Evolutionary conservation across 1,140 invertebrate species (phyloP), one percentile per base, ranked within the genome.

Genomic region (Paraescarpia echinospica): DNA sequence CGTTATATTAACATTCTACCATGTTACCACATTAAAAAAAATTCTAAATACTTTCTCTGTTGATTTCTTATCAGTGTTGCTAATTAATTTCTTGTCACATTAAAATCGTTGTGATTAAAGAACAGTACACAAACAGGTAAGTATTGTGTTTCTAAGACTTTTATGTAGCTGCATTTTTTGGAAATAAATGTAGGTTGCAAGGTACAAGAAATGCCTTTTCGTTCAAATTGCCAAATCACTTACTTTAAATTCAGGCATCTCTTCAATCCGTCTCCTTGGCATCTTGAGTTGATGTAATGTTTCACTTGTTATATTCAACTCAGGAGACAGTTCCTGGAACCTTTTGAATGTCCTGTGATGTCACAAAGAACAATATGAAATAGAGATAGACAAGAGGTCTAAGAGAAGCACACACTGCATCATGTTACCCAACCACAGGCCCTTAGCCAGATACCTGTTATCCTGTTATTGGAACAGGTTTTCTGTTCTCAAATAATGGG

Each of bases 221-320:
- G 59, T 77, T 77, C 2, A 77, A 77, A 77, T 27, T 18, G 27
- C 59, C 4, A 77, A 77, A 12, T 41, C 12, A 18, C 59, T 31
- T 77, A 77, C 59, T 77, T 59, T 91, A 59, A 91, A 91, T 59
- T 91, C 91, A 14, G 91, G 91, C 91, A 91, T 91, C 6, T 91
- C 48, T 48, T 91, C 91, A 33, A 91, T 91, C 2, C 91, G 34
- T 35, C 27, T 35, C 33, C n/a, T 33, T 48, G 91, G 41, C 33
- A 91, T 35, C 91, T 91, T 91, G 9, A 77, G 59, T 5, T 77
- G 59, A 77, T 77, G 59, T 77, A 77, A 77, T 77, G 59, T 77
- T 77, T 77, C 2, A 31, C 59, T 77, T 77, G 59, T 77, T 77
- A 77, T 77, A 77, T 77, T 77, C 59, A 77, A 77, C 59, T 77